Evolutionary conservation across 1,140 invertebrate genomes (phyloP), one percentile per base, ranked within the genome.

Genomic region (Acyrthosiphon pisum): DNA sequence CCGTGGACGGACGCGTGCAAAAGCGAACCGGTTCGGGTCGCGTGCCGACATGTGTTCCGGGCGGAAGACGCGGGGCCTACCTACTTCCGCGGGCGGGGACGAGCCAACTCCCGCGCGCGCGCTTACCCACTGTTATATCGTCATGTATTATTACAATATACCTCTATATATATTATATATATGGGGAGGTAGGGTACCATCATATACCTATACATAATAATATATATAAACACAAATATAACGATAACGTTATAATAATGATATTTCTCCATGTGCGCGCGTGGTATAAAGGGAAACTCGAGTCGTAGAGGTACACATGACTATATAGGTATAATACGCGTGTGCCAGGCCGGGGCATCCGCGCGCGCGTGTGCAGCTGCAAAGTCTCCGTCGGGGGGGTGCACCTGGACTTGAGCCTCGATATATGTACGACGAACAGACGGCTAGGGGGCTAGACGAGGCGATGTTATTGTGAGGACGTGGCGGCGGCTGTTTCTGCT

Each of bases 41-140:
- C 88, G 88, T 90, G 88, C 88, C 88, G 88, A 90, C 88, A 90
- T 90, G 88, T 90, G 88, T 90, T 90, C 50, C 50, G 48, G 87
- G 30, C 48, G 87, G 88, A 90, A 90, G 88, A 90, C 88, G 18
- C 88, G 7, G n/a, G 26, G 35, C 50, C 50, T 9, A 11, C 88
- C 88, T 56, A 90, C 50, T 90, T 90, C 88, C 50, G 88, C 88
- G 88, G 88, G 48, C 50, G 87, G 87, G 18, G 53, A 89, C n/a
- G 87, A 35, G n/a, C n/a, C 8, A 20, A 23, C 30, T 37, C 14
- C n/a, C 30, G 11, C 26, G 23, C 11, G 44, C 84, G 41, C 41
- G 83, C 81, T 20, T 83, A 83, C 81, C 60, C 30, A n/a, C 56
- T 60, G 14, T 0, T 30, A 26, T 60, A 9, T 18, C 26, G 26